Conservation (phyloP, 2,888 invertebrate genomes). For the Caenorhabditis wallacei region DNA sequence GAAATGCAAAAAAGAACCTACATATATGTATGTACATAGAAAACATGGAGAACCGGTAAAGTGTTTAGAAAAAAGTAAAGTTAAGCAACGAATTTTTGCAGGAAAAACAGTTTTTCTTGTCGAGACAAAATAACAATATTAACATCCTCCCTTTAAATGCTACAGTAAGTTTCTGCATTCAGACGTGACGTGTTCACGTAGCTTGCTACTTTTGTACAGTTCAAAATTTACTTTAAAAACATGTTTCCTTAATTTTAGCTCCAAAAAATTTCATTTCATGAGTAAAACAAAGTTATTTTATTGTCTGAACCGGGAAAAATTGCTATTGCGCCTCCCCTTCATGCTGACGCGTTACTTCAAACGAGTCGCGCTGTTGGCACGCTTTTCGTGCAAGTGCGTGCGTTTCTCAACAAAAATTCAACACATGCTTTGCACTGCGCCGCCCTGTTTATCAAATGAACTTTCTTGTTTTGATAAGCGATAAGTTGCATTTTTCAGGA, state of each 20-base stretch:
- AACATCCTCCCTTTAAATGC: too few species aligned
- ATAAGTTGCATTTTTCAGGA: constrained; percentile 42
- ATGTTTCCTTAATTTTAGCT: too few species aligned
- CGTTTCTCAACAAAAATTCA: constrained; percentile 53
- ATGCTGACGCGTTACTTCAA: constrained; percentile 54
- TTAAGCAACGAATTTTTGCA: too few species aligned
- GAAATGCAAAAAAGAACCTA: background rate
- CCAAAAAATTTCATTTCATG: too few species aligned
- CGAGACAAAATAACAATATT: too few species aligned
- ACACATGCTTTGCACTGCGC: constrained; percentile 31
- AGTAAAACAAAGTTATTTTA: too few species aligned
- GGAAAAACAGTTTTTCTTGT: too few species aligned
- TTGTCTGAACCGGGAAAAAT: background rate
- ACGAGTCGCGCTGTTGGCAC: constrained; percentile 57
- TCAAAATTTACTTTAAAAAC: too few species aligned
- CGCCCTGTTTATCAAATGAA: constrained; percentile 47
- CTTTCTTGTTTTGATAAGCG: background rate
- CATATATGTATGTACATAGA: background rate
- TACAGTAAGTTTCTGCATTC: background rate
- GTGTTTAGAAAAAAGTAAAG: background rate
- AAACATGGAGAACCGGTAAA: too few species aligned
- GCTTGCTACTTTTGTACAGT: background rate
- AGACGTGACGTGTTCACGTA: background rate
- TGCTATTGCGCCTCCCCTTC: background rate
- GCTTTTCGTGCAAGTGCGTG: constrained; percentile 55